A percentile compares a stretch with the other conserved stretches of the same genome.
Evolutionary conservation across 2,888 invertebrate species (phyloP).

Genomic region (Drosophila nigritarsus): DNA sequence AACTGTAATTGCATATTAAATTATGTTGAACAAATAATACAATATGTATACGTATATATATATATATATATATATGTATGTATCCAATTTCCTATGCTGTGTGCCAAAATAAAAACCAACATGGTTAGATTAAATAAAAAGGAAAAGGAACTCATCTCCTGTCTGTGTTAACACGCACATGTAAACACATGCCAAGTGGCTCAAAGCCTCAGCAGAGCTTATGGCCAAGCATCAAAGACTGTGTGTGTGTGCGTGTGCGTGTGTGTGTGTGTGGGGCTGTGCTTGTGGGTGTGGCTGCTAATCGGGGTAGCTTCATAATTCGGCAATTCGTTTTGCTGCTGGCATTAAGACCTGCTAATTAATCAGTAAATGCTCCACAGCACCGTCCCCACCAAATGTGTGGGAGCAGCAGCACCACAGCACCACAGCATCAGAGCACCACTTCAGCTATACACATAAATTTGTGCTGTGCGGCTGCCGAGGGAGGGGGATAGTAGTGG

Average conservation of each 20-base stretch:
- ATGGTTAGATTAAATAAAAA: background rate
- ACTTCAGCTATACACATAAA: constrained; percentile 38
- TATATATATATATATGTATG: background rate
- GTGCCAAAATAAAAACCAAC: background rate
- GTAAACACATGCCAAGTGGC: constrained; percentile 60
- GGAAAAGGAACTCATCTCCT: constrained; percentile 6
- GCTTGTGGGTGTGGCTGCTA: constrained; percentile 16
- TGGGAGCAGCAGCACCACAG: background rate
- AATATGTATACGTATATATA: no score
- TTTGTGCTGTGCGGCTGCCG: constrained; percentile 12
- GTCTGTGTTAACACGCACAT: constrained; percentile 44
- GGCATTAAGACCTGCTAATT: constrained; percentile 67
- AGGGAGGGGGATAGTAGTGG: background rate
- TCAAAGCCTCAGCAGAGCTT: constrained; percentile 36
- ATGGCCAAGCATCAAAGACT: constrained; percentile 22
- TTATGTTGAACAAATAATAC: background rate
- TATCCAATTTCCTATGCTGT: background rate
- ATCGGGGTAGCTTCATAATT: constrained; percentile 59
- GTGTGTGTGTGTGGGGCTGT: background rate
- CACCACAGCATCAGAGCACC: background rate
- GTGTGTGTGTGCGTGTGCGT: background rate
- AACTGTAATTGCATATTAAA: constrained; percentile 3
- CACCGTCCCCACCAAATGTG: background rate
- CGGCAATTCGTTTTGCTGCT: constrained; percentile 54
- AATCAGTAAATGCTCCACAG: constrained; percentile 62